phyloP scores from a whole-genome alignment of 2,888 invertebrate species.

The Polyploca ridens region DNA sequence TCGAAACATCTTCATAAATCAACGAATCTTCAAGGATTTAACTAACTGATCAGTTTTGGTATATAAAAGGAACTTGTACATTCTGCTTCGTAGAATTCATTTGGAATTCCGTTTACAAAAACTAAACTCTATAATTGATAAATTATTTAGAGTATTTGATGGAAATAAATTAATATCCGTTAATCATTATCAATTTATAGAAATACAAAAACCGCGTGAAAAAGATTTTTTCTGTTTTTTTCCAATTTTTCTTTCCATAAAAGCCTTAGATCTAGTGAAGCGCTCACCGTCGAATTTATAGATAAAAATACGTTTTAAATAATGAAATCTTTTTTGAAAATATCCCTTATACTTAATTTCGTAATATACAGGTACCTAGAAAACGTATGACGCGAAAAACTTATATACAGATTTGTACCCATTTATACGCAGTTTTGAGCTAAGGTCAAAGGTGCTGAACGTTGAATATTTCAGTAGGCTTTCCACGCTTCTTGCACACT shows the following conservation, averaged over 20 bases:
- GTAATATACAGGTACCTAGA: too few species aligned
- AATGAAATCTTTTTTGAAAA: too few species aligned
- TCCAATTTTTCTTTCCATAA: too few species aligned
- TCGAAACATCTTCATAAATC: background rate
- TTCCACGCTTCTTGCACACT: conserved; percentile 3
- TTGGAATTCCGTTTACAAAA: background rate
- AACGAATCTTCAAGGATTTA: background rate
- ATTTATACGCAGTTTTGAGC: background rate
- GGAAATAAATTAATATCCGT: background rate
- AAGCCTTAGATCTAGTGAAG: too few species aligned
- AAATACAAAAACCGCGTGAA: too few species aligned
- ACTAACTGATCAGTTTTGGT: background rate
- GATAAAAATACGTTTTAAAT: too few species aligned
- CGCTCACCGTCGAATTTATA: too few species aligned
- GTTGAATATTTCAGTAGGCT: conserved; percentile 11
- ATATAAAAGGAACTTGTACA: background rate
- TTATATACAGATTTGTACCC: background rate
- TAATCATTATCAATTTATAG: background rate
- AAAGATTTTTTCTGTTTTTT: too few species aligned
- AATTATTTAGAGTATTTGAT: too few species aligned
- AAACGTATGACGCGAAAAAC: background rate
- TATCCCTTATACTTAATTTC: too few species aligned
- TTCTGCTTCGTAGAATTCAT: background rate
- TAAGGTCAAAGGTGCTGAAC: background rate
- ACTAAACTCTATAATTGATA: background rate